Base-by-base conservation (phyloP, 1,140 invertebrate genomes). In the Anastrepha ludens region DNA sequence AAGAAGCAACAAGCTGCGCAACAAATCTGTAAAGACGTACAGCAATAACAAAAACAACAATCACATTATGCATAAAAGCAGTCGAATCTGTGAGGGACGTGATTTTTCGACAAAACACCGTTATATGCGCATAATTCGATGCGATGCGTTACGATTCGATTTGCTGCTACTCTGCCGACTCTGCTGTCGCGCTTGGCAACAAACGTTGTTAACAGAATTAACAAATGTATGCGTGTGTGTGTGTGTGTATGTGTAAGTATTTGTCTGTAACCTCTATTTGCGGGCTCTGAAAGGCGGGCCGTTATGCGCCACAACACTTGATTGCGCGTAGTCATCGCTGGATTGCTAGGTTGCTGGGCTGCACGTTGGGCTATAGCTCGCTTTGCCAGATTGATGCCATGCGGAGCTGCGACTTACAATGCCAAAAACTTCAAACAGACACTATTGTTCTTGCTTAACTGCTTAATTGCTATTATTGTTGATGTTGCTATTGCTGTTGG, bases 301-400 rank as follows among this genome's bases (percentile, higher is more conserved):
- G 74, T 81, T 81, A 81, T 81, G 74, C 74, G 74, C 74, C 74
- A 20, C 74, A 81, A 55, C 74, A 81, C 74, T 81, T 81, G 74
- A 81, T 81, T 81, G 74, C 50, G 74, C 74, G 17, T 13, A n/a
- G n/a, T 81, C 74, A 78, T 78, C 41, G 74, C n/a, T 81, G 74
- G n/a, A 9, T 11, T 3, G 17, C 44, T 29, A 3, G 74, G 47
- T 47, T 55, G 47, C 70, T 50, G 47, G 74, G 44, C 74, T 81
- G 74, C 74, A 11, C 17, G 60, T 9, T 74, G 67, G 39, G 67
- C 41, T 47, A 39, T 44, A 9, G 15, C 1, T 5, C 4, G 41
- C 41, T 47, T 44, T 44, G 67, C 64, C 20, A 17, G 62, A 64
- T 29, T 67, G 64, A n/a, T 67, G 64, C 64, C 29, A 39, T 29